phyloP scores from a whole-genome alignment of 2,113 vertebrate species.

The Odocoileus virginianus region DNA sequence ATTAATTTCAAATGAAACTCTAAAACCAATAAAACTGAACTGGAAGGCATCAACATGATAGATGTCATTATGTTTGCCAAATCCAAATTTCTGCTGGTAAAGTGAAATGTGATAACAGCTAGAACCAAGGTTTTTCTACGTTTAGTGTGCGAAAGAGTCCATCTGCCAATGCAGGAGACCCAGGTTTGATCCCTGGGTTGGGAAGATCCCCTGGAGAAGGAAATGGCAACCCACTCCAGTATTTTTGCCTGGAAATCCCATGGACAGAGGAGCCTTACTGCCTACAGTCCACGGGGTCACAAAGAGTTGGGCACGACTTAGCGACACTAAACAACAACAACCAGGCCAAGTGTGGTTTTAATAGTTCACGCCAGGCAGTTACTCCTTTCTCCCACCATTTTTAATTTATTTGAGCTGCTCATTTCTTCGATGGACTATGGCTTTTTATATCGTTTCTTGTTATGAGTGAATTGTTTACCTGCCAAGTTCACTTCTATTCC shows the following conservation, averaged over 20 bases:
- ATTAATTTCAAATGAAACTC: neutral
- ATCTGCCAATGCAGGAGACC: neutral
- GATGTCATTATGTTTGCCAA: neutral
- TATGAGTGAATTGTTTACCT: neutral
- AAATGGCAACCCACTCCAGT: neutral
- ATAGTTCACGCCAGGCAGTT: accelerated
- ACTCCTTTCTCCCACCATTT: neutral
- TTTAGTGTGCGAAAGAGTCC: neutral
- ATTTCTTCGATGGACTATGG: neutral
- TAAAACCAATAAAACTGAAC: neutral
- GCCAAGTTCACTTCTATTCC: neutral
- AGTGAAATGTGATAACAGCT: neutral
- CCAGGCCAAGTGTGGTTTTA: neutral
- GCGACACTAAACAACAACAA: accelerated
- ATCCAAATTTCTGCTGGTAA: neutral
- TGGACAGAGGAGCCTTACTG: neutral
- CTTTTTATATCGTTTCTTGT: neutral
- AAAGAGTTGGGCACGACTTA: neutral
- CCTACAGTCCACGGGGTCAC: neutral
- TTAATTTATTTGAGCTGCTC: neutral
- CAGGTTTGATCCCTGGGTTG: neutral
- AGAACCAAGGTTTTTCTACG: neutral
- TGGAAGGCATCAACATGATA: neutral
- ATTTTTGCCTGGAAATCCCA: neutral
- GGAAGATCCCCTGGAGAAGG: neutral